Evolutionary conservation across 1,140 invertebrate species (phyloP), one percentile per base, ranked within the genome.

Genomic region (Caenorhabditis briggsae): DNA sequence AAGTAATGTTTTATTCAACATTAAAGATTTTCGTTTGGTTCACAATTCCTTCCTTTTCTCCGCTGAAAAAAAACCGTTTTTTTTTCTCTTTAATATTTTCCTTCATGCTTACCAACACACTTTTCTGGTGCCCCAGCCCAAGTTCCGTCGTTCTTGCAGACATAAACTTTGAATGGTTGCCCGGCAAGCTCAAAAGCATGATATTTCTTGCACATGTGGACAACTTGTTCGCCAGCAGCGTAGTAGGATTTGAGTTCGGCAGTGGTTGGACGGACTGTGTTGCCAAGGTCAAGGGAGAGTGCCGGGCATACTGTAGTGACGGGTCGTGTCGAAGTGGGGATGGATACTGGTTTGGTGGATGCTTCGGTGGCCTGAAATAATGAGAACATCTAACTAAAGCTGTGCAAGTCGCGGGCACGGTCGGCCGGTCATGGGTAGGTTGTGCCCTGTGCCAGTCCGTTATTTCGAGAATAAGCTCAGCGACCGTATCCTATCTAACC

Each of bases 361-460:
- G 56, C n/a, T n/a, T 58, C n/a, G 56, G 56, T 58, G n/a, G 14
- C n/a, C 56, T 58, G 56, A n/a, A 58, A 53, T 53, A 58, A 53
- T 53, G 16, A 53, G 16, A 53, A 33, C 3, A 3, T 33, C 33
- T 33, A 33, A 33, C 33, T 33, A 33, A 33, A 3, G 33, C 1
- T 33, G 33, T 33, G 33, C 33, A 33, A 3, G 33, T 33, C 33
- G 33, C 33, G 33, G 33, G 1, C 33, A 3, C 33, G 33, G 33
- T 3, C 33, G 33, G 33, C 33, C 33, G 33, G 33, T 3, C 33
- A 3, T 33, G 33, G 33, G 33, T 33, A 33, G 33, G 33, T 33
- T 33, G n/a, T n/a, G 33, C 33, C 33, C 33, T 33, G 33, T 33
- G 3, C 33, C 33, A 33, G 33, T 33, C 33, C 33, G 1, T 33